These are phyloP conservation scores for Cranoglanis bouderius DNA, from an alignment of 2,113 vertebrate species.

Conservation along the genomic window DNA sequence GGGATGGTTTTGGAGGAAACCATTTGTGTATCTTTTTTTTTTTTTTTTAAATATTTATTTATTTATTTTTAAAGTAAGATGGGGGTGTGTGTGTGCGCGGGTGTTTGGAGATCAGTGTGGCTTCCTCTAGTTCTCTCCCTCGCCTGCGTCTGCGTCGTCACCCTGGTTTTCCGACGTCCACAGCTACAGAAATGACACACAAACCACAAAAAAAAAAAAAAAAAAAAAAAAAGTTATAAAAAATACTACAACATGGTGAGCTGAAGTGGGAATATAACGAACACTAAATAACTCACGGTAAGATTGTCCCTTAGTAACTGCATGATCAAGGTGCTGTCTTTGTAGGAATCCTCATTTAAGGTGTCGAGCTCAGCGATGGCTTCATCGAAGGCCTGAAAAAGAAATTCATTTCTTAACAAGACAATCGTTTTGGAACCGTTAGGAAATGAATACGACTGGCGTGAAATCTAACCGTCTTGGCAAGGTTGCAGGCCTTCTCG, in stretches of 20 bases:
- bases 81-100: constrained; percentile 83
- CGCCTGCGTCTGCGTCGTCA: constrained; percentile 93
- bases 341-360: constrained; percentile 99
- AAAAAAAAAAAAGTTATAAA: neutral
- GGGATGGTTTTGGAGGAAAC: constrained; percentile 75
- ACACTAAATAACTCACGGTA: constrained; percentile 82
- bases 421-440: neutral
- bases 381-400: constrained; percentile 93
- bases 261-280: neutral
- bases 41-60: constrained; percentile 28
- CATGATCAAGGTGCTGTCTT: constrained; percentile 99
- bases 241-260: neutral
- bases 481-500: constrained; percentile 93
- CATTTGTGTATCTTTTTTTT: constrained; percentile 71
- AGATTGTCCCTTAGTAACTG: constrained; percentile 99
- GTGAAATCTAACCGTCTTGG: constrained; percentile 85
- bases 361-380: constrained; percentile 98
- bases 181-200: constrained; percentile 75
- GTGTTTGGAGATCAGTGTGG: constrained; percentile 73
- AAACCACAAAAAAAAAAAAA: too few species aligned
- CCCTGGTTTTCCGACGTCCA: constrained; percentile 99
- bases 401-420: neutral
- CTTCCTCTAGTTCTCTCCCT: constrained; percentile 95
- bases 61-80: constrained; percentile 70
- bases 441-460: neutral